Base-by-base conservation (phyloP, 2,888 invertebrate genomes). In the Agrypnus murinus region DNA sequence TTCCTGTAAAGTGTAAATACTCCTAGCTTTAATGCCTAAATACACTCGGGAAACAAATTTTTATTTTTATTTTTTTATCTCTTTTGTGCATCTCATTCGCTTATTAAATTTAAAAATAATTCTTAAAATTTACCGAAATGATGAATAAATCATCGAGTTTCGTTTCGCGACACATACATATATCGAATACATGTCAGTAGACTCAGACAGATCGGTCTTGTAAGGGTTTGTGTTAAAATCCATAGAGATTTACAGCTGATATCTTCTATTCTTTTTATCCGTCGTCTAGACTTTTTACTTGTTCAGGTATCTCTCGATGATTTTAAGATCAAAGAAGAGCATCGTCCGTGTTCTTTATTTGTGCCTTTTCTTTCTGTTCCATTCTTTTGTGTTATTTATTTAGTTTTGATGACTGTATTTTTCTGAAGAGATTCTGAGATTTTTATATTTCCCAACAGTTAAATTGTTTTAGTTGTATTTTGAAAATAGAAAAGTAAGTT, bases 151-250 rank as follows among this genome's bases (percentile, higher is more conserved):
- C 74, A 60, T 53, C 17, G 66, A 50, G 36, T 66, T 66, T 63
- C 65, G 36, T 25, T n/a, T 19, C 19, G 36, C 70, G 72, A 25
- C 25, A 25, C 25, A 25, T 71, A 73, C 71, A 75, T 73, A 71
- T 46, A 67, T 75, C 71, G 75, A 69, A 64, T 66, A 67, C 63
- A 71, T 75, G 75, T 75, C 74, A 75, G 75, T 64, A 65, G 31
- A 58, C 48, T 57, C 43, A 65, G 74, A 71, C 65, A 63, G 69
- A 71, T 65, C 57, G 69, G 70, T 72, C 70, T 74, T 71, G 74
- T 69, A 70, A 68, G 65, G 69, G 70, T 67, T 74, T 73, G 67
- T 48, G 65, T 62, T 63, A 69, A 68, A 66, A 69, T 66, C 74
- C 74, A 43, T 69, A 48, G 72, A 74, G 72, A 74, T 74, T 74